phyloP scores from a whole-genome alignment of 2,888 invertebrate genomes.

The Lagria hirta region DNA sequence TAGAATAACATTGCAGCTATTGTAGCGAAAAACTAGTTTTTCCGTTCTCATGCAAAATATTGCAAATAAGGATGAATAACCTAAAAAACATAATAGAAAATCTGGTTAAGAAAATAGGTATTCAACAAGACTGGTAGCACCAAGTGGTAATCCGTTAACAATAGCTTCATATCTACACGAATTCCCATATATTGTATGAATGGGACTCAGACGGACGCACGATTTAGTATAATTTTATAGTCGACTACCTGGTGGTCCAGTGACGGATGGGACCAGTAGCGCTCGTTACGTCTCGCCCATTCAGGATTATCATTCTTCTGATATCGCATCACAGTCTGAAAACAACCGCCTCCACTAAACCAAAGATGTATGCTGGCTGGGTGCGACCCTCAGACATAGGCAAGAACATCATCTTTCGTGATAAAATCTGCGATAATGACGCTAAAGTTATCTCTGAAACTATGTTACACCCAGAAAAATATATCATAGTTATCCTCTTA shows the following conservation, averaged over 20 bases:
- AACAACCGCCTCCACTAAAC: conserved; percentile 39
- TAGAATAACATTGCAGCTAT: conserved; percentile 8
- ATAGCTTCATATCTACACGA: conserved; percentile 51
- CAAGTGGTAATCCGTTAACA: conserved; percentile 52
- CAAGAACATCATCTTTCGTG: conserved; percentile 27
- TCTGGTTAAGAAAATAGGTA: conserved; percentile 19
- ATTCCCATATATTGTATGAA: conserved; percentile 53
- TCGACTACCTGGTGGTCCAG: conserved; percentile 53
- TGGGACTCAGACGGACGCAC: conserved; percentile 49
- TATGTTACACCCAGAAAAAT: conserved; percentile 5
- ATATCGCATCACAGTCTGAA: conserved; percentile 42
- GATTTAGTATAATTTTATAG: conserved; percentile 55
- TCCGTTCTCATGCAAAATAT: conserved; percentile 25
- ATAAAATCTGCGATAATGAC: conserved; percentile 26
- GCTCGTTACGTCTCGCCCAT: conserved; percentile 50
- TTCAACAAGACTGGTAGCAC: conserved; percentile 51
- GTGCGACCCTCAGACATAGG: too few relatives aligned
- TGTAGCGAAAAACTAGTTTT: conserved; percentile 13
- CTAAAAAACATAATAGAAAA: conserved; percentile 24
- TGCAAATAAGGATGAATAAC: conserved; percentile 28
- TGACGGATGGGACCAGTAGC: conserved; percentile 53
- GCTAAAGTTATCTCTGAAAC: too few relatives aligned
- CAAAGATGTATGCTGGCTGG: conserved; percentile 27
- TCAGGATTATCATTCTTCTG: conserved; percentile 51
- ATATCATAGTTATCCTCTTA: too few relatives aligned